Evolutionary conservation across 2,113 vertebrate genomes (phyloP).

Genomic region (Notarius lentiginosus): DNA sequence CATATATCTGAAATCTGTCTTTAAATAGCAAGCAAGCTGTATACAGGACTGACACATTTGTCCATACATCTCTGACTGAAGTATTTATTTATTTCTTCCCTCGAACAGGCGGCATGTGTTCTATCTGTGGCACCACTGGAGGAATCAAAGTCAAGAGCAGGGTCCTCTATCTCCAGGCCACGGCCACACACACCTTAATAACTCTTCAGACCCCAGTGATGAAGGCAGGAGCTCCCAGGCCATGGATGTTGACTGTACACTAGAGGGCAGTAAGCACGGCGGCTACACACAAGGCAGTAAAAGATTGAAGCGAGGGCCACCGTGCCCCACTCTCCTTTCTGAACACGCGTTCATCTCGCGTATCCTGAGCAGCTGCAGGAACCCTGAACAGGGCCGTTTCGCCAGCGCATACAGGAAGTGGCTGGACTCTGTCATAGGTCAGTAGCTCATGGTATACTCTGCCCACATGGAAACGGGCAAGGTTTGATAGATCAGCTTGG

Average conservation of each 20-base stretch:
- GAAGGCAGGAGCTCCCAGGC: slow-evolving; percentile 66
- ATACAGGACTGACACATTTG: not conserved
- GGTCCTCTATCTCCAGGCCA: slow-evolving; percentile 49
- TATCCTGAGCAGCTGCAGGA: slow-evolving; percentile 77
- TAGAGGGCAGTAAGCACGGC: slow-evolving; percentile 75
- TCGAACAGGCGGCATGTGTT: slow-evolving; percentile 81
- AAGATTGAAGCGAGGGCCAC: slow-evolving; percentile 84
- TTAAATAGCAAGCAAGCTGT: not conserved
- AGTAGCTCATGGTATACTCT: slow-evolving; percentile 63
- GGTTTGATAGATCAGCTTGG: slow-evolving; percentile 35
- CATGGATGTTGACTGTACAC: slow-evolving; percentile 83
- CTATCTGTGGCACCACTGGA: slow-evolving; percentile 85
- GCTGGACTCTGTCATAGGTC: slow-evolving; percentile 83
- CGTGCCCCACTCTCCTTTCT: slow-evolving; percentile 69
- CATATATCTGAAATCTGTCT: no score
- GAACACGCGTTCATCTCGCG: slow-evolving; percentile 83
- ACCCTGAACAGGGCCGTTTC: slow-evolving; percentile 84
- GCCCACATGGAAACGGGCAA: slow-evolving; percentile 42
- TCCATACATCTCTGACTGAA: not conserved
- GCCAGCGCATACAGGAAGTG: slow-evolving; percentile 89
- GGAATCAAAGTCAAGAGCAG: slow-evolving; percentile 58
- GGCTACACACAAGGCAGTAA: slow-evolving; percentile 86
- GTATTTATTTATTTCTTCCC: not conserved
- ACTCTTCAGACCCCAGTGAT: slow-evolving; percentile 54
- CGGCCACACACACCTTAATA: slow-evolving; percentile 61